Percentiles rank a stretch among this genome's conserved stretches.
phyloP scores from a whole-genome alignment of 2,888 invertebrate genomes.

The Drosophila hawaiiensis region DNA sequence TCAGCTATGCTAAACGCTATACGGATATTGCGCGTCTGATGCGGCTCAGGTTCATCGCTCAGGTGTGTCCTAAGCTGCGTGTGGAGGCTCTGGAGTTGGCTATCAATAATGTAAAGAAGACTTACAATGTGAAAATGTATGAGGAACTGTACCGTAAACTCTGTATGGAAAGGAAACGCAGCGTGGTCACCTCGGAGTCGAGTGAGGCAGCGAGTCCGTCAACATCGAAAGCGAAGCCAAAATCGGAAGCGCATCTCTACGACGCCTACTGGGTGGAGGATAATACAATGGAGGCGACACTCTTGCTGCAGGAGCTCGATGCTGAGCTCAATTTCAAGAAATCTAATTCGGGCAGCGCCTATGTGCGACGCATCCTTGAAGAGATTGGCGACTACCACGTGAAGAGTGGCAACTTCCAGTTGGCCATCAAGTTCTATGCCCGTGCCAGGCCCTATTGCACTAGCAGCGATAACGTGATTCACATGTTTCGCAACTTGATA shows the following conservation, averaged over 20 bases:
- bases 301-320: constrained; percentile 66
- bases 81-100: constrained; percentile 62
- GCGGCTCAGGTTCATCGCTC: constrained; percentile 63
- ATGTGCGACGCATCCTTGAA: constrained; percentile 65
- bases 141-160: constrained; percentile 59
- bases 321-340: constrained; percentile 70
- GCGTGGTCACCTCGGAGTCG: neutral
- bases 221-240: neutral
- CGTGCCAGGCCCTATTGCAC: constrained; percentile 65
- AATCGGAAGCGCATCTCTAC: constrained; percentile 28
- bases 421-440: constrained; percentile 67
- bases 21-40: constrained; percentile 45
- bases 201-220: constrained; percentile 26
- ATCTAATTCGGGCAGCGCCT: constrained; percentile 58
- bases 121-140: constrained; percentile 61
- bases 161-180: constrained; percentile 34
- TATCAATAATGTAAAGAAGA: constrained; percentile 62
- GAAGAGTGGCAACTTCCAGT: constrained; percentile 63
- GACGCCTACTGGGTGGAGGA: constrained; percentile 66
- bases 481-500: constrained; percentile 65
- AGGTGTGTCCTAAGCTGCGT: constrained; percentile 63
- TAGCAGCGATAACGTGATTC: constrained; percentile 63
- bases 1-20: constrained; percentile 59
- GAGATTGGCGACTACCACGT: constrained; percentile 72
- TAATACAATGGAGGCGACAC: constrained; percentile 63